Evolutionary conservation across 2,888 invertebrate genomes (phyloP).

Genomic region (Trichacis sp.): DNA sequence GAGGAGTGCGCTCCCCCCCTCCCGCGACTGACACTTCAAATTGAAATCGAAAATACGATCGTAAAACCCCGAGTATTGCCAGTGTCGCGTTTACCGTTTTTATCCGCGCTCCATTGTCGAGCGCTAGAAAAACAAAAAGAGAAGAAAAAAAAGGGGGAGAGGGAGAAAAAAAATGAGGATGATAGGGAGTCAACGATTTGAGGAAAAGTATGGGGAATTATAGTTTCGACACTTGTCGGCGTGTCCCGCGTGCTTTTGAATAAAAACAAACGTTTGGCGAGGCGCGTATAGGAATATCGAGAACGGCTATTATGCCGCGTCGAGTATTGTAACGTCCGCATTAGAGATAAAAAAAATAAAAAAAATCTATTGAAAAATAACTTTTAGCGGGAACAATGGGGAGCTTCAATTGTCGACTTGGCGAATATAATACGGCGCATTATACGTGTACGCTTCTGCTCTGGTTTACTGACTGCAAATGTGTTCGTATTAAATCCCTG

Average conservation of each 20-base stretch:
- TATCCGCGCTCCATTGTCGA: background rate
- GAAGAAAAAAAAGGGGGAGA: background rate
- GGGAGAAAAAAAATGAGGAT: background rate
- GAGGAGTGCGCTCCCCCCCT: background rate
- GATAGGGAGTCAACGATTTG: background rate
- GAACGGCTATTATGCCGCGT: conserved; percentile 14
- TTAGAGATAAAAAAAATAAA: conserved; percentile 26
- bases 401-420: conserved; percentile 9
- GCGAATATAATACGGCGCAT: background rate
- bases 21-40: conserved; percentile 6
- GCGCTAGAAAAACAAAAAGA: background rate
- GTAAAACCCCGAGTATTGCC: too few relatives aligned
- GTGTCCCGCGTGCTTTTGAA: conserved; percentile 7
- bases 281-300: conserved; percentile 13
- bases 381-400: conserved; percentile 17
- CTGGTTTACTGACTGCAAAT: background rate
- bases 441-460: background rate
- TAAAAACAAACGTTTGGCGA: conserved; percentile 5
- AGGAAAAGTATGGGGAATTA: background rate
- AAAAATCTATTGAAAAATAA: conserved; percentile 28
- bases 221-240: background rate
- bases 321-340: conserved; percentile 28
- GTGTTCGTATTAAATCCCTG: background rate
- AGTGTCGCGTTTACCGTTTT: background rate
- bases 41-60: conserved; percentile 9